phyloP scores from a whole-genome alignment of 2,797 vertebrate genomes.

The Gallinago nigripennis region DNA sequence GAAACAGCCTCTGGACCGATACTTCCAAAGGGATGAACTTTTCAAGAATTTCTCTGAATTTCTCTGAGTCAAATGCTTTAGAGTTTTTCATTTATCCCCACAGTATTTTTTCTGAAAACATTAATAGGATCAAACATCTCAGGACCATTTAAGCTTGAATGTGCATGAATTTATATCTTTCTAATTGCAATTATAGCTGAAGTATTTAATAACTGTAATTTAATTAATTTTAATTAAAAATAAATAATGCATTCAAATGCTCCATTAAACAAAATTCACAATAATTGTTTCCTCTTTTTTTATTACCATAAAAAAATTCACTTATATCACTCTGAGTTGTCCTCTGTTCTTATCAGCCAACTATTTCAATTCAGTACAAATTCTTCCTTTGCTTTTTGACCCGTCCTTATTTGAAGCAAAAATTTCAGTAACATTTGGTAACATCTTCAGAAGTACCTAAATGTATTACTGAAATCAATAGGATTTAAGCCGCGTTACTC shows the following conservation, averaged over 20 bases:
- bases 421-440: not conserved
- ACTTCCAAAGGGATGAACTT: not conserved
- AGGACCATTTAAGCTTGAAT: not conserved
- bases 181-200: not conserved
- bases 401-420: not conserved
- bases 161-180: not conserved
- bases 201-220: not conserved
- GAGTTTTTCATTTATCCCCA: not conserved
- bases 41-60: not conserved
- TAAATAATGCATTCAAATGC: not conserved
- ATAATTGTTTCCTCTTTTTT: not conserved
- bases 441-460: not conserved
- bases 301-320: not conserved
- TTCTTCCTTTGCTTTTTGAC: not conserved
- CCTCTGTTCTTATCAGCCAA: not conserved
- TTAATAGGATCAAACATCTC: not conserved
- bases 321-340: not conserved
- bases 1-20: not conserved
- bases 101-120: not conserved
- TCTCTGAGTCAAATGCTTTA: not conserved
- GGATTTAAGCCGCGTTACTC: not conserved
- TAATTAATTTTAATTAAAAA: conserved; percentile 17
- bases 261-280: not conserved
- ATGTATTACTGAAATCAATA: not conserved
- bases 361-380: not conserved